Evolutionary conservation across 2,888 invertebrate genomes (phyloP), one percentile per base, ranked within the genome.

Genomic region (Drosophila histrio): DNA sequence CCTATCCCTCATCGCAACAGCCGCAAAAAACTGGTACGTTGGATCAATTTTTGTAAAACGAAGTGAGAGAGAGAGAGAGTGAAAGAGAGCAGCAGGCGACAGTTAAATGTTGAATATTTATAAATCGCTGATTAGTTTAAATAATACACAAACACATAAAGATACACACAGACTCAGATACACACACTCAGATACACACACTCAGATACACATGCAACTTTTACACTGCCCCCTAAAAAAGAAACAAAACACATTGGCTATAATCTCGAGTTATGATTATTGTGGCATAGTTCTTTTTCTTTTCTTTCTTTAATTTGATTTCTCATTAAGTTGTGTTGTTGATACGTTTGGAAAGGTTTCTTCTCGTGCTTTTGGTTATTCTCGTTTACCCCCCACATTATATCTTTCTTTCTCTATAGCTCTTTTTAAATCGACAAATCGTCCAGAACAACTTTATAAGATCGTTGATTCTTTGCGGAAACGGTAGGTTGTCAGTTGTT

Each of bases 1-100:
- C 83, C 68, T 84, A 83, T 36, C 30, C 67, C 28, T 50, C 86
- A 11, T 83, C 76, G 67, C 79, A 77, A 67, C 89, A 79, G 66
- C 68, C 87, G 46, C 79, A 79, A 57, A 90, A 91, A 89, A 79
- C 89, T 87, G 91, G 91, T 91, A 91, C 90, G 91, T 91, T 91
- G 84, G 91, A 90, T 77, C 82, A 82, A 78, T 90, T 85, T 89
- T 80, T 88, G 86, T 87, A 88, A 79, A 89, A 89, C 83, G 71
- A 58, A 58, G 36, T 53, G n/a, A n/a, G n/a, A n/a, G n/a, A n/a
- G n/a, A n/a, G n/a, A n/a, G n/a, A n/a, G n/a, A n/a, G n/a, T n/a
- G n/a, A n/a, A n/a, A n/a, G n/a, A 58, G 46, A 69, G 53, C 62
- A 59, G 60, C 44, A 63, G 54, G 49, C 63, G 66, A 72, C 60